These are phyloP conservation scores for Actinopyga echinites DNA, from an alignment of 53 echinoderm and acorn worm genomes.

Conservation along the genomic window DNA sequence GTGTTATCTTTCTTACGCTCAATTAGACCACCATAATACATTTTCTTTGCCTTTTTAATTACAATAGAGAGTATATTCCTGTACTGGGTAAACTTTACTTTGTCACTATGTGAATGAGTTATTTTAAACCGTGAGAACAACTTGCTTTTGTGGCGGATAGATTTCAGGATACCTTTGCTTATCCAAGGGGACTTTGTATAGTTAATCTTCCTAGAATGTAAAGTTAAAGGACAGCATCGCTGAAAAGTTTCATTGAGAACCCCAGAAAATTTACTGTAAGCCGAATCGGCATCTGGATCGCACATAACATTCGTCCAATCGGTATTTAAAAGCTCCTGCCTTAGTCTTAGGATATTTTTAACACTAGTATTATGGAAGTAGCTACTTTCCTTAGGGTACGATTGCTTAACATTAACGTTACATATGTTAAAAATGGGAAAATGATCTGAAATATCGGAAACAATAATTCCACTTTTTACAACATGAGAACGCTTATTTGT, in stretches of 20 bases:
- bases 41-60: constrained; percentile 21
- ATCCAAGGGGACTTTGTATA: constrained; percentile 1
- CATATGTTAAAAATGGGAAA: neutral
- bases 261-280: too few species aligned
- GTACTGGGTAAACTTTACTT: neutral
- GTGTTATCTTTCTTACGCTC: neutral
- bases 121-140: neutral
- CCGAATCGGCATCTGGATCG: neutral
- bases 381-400: constrained; percentile 3
- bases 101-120: neutral
- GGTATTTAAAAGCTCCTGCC: neutral
- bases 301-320: constrained; percentile 7
- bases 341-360: constrained; percentile 4
- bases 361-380: neutral
- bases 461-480: neutral
- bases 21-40: constrained; percentile 6
- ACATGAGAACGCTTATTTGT: neutral
- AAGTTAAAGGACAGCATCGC: constrained; percentile 3
- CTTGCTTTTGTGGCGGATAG: constrained; percentile 14
- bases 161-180: constrained; percentile 15
- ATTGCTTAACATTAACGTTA: constrained; percentile 3
- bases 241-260: constrained; percentile 15
- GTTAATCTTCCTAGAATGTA: neutral
- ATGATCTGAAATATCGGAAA: neutral
- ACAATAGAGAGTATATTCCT: constrained; percentile 3